Evolutionary conservation across 2,888 invertebrate genomes (phyloP), one percentile per base, ranked within the genome.

Genomic region (Dolichomitus sp.): DNA sequence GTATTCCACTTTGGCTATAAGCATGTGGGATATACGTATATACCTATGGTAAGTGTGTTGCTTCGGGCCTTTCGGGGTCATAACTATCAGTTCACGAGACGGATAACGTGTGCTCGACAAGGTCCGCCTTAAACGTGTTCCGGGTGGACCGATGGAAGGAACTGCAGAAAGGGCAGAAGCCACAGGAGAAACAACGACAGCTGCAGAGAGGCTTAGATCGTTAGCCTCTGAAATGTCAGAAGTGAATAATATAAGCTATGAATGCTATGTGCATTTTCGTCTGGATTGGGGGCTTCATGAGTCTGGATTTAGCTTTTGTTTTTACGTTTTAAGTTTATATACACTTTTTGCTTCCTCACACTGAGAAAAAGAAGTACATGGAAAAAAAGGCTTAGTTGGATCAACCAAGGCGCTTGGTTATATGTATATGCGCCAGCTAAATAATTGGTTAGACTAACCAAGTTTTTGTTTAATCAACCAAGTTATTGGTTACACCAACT

Each of bases 121-220:
- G 81, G 52, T 69, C 73, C 85, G 70, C 85, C 83, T 78, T 33
- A 73, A 81, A 63, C 83, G 52, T 83, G 79, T 83, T 78, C 65
- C 57, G 61, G 73, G 61, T 76, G 61, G 40, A 75, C 66, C 54
- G 37, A 57, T 42, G 14, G 54, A 59, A 61, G 27, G 40, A 27
- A 19, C 4, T 12, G 23, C 19, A 4, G n/a, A 40, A 37, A 33
- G 42, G 33, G 30, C 45, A 40, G 40, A 54, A 65, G 54, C 37
- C 12, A 11, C 48, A 50, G 17, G 17, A 52, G 68, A 40, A 59
- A 50, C 14, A 63, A 12, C 23, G 12, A 63, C 37, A 30, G 17
- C 48, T 40, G 59, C 48, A 17, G 33, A 48, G 30, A 61, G 17
- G 59, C 33, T 23, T 17, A 4, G 75, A 42, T 75, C 75, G 54